Evolutionary conservation across 2,113 vertebrate genomes (phyloP).

Genomic region (Columba livia): DNA sequence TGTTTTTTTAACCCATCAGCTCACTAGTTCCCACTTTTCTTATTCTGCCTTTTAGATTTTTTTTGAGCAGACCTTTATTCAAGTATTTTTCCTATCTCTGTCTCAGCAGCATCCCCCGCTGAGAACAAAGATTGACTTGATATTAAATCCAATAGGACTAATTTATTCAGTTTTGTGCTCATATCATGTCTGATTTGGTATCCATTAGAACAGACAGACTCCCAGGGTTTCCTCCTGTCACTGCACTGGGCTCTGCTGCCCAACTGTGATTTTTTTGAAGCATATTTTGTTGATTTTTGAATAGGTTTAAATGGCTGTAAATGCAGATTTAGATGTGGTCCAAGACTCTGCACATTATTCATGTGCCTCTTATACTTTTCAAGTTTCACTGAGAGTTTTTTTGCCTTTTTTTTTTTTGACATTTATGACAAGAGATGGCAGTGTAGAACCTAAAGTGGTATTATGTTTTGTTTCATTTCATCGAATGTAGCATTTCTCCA

Average conservation of each 20-base stretch:
- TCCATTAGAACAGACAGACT: neutral
- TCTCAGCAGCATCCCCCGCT: neutral
- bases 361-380: neutral
- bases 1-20: neutral
- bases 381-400: neutral
- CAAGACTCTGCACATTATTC: neutral
- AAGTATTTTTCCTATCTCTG: neutral
- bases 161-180: neutral
- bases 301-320: neutral
- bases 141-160: neutral
- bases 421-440: neutral
- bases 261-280: neutral
- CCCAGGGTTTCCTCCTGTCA: neutral
- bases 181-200: neutral
- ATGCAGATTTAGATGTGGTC: neutral
- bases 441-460: neutral
- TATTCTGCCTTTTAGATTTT: neutral
- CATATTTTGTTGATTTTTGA: neutral
- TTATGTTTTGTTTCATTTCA: neutral
- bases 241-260: neutral
- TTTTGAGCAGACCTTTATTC: neutral
- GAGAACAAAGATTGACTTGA: neutral
- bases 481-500: neutral
- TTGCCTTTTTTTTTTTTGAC: neutral
- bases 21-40: neutral